Conservation (phyloP, 2,888 invertebrate genomes). For the Watsonalla cultraria region DNA sequence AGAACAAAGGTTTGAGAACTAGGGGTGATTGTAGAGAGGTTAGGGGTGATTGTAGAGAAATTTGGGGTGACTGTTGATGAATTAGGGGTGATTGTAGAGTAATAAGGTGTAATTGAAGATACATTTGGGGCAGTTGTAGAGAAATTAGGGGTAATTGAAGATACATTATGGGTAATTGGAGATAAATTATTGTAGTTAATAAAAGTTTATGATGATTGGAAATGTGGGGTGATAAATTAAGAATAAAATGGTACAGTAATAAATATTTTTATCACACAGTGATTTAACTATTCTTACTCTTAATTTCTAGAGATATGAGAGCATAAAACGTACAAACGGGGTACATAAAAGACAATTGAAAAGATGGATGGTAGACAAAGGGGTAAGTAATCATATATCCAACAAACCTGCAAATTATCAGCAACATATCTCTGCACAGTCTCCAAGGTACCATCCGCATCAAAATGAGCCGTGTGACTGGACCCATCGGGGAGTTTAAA, state of each 20-base stretch:
- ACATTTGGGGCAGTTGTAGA: neutral
- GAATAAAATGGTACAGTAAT: too few species aligned
- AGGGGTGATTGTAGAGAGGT: neutral
- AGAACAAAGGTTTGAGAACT: conserved; percentile 7
- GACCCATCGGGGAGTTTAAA: conserved; percentile 92
- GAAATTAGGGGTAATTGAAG: neutral
- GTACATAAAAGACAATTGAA: too few species aligned
- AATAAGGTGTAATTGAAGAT: neutral
- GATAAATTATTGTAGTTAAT: neutral
- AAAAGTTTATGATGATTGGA: neutral
- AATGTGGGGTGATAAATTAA: neutral
- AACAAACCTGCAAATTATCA: conserved; percentile 63
- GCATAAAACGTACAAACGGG: too few species aligned
- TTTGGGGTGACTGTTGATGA: neutral
- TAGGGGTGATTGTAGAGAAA: neutral
- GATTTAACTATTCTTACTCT: too few species aligned
- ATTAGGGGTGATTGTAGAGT: neutral
- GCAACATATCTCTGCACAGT: conserved; percentile 75
- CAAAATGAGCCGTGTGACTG: conserved; percentile 85
- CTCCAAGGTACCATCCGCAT: conserved; percentile 81
- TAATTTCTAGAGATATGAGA: too few species aligned
- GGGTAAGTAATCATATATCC: neutral
- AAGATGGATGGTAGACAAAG: too few species aligned
- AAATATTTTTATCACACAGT: too few species aligned
- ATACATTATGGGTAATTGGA: neutral